phyloP scores from a whole-genome alignment of 2,113 vertebrate genomes.

The Grus americana region DNA sequence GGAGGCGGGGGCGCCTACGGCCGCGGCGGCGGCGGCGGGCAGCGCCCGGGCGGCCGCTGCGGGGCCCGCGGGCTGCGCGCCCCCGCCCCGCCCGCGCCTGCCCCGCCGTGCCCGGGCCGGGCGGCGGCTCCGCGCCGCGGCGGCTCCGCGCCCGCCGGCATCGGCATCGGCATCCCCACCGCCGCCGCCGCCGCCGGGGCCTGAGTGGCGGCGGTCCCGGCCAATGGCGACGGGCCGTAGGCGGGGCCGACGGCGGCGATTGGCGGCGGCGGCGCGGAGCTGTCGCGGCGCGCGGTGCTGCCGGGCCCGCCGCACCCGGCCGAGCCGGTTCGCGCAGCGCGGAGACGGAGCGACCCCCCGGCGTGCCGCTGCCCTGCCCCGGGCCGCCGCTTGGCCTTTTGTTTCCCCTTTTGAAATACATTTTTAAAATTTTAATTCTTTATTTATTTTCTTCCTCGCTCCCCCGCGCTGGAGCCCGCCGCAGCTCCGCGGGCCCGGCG shows the following conservation, averaged over 20 bases:
- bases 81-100: conserved; percentile 38
- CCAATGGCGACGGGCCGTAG: neutral
- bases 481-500: no score
- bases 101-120: neutral
- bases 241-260: neutral
- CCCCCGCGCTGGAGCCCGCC: neutral
- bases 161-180: neutral
- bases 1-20: neutral
- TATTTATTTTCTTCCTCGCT: no score
- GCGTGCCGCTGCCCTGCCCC: no score
- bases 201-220: neutral
- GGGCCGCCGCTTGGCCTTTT: no score
- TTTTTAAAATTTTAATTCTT: no score
- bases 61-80: conserved; percentile 24
- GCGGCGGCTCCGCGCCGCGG: neutral
- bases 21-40: neutral
- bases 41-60: neutral
- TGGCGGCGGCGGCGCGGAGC: neutral
- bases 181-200: neutral
- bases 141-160: neutral
- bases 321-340: no score
- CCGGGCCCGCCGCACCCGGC: neutral
- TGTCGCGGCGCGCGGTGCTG: neutral
- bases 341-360: no score
- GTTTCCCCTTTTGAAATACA: no score